Conservation (phyloP, 2,113 vertebrate species). For the Thunnus thynnus region DNA sequence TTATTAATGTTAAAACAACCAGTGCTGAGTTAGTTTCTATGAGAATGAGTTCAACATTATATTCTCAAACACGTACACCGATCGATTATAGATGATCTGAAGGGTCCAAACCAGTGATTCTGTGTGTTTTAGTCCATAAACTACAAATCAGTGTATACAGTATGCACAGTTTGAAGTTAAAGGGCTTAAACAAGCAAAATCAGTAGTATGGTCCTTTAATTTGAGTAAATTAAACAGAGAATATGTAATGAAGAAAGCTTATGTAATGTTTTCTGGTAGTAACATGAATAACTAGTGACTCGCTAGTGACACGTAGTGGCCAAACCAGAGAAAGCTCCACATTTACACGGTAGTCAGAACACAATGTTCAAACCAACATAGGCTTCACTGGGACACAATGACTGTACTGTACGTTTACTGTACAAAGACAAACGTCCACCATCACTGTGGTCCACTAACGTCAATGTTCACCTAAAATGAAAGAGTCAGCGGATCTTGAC, state of each 20-base stretch:
- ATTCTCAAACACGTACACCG: constrained; percentile 47
- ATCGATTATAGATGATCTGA: constrained; percentile 14
- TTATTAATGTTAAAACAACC: constrained; percentile 49
- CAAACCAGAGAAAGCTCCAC: constrained; percentile 53
- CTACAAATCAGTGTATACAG: neutral
- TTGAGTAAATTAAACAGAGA: neutral
- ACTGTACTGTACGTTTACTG: constrained; percentile 60
- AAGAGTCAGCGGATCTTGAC: neutral
- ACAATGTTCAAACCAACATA: constrained; percentile 29
- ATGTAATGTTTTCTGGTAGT: neutral
- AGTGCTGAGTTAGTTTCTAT: constrained; percentile 45
- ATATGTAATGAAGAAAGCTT: neutral
- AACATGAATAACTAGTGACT: constrained; percentile 39
- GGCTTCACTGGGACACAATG: constrained; percentile 47
- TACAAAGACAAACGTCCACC: constrained; percentile 60
- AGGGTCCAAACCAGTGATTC: constrained; percentile 1
- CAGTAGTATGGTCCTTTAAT: neutral
- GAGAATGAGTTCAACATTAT: constrained; percentile 19
- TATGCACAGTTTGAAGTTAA: neutral
- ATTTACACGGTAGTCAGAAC: constrained; percentile 49
- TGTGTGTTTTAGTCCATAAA: neutral
- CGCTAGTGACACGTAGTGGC: constrained; percentile 55
- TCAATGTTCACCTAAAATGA: constrained; percentile 10
- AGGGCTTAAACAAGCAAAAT: neutral
- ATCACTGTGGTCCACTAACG: constrained; percentile 42